Base-by-base conservation (phyloP, 2,888 invertebrate genomes). In the Resseliella maxima region DNA sequence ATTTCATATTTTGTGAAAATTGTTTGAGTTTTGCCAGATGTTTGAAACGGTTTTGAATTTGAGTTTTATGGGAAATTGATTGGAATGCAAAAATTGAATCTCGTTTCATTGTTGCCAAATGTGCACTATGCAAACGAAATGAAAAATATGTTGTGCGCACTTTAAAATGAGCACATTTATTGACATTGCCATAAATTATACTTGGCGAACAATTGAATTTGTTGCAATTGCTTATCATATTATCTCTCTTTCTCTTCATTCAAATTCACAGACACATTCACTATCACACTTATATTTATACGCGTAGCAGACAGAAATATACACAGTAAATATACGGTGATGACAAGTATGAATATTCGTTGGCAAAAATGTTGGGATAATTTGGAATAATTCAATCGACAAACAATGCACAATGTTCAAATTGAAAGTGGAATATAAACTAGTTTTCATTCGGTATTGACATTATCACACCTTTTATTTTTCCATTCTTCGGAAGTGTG, bases 381-480 rank as follows among this genome's bases (percentile, higher is more conserved):
- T 59, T 59, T 59, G 27, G 27, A 59, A 59, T 27, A 59, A 59
- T 59, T 59, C 59, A 59, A 6, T 59, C 59, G 59, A 59, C 59
- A 59, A n/a, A 59, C 59, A 59, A 59, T 59, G 12, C 59, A 59
- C 45, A 45, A n/a, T 59, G 59, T n/a, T 24, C 5, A 24, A 59
- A 59, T 59, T 59, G 59, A 59, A 59, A 59, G 27, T 59, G 59
- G 59, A 6, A 59, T n/a, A n/a, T 59, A n/a, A 59, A 59, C 59
- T n/a, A 59, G 24, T 59, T 50, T 8, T 50, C 15, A 50, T 2
- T 50, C 8, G n/a, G 6, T 45, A 10, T 3, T 59, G 59, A 27
- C 24, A 24, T 27, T 24, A 59, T 24, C 24, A 59, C 59, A 27
- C 27, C 59, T 59, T 24, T 3, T 59, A n/a, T n/a, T n/a, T n/a